Conservation (phyloP, 2,113 vertebrate genomes). For the Tautogolabrus adspersus region DNA sequence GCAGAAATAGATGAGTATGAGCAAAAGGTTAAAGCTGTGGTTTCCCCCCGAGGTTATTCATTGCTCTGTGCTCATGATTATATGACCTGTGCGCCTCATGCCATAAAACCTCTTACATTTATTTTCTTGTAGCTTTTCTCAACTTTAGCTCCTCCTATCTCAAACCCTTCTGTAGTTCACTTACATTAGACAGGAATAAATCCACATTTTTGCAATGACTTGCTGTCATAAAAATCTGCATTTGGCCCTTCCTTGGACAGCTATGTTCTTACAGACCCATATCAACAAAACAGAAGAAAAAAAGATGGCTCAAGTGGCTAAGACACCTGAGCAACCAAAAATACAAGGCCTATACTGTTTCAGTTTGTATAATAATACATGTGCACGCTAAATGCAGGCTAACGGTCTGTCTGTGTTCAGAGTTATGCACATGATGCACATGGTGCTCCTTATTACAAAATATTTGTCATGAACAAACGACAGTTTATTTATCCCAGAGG, state of each 20-base stretch:
- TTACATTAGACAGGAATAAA: background rate
- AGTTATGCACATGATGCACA: background rate
- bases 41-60: conserved; percentile 6
- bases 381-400: conserved; percentile 1
- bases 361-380: background rate
- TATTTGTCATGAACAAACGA: conserved; percentile 17
- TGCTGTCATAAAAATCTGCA: background rate
- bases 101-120: background rate
- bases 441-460: background rate
- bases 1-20: conserved; percentile 15
- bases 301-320: no score
- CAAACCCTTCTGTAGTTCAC: background rate
- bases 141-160: no score
- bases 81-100: background rate
- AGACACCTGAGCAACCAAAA: no score
- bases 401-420: background rate
- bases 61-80: conserved; percentile 6
- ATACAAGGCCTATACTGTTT: background rate
- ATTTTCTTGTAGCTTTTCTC: background rate
- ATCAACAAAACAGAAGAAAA: background rate
- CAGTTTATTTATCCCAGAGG: conserved; percentile 24
- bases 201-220: background rate
- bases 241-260: no score
- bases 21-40: conserved; percentile 32
- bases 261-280: background rate